phyloP scores from a whole-genome alignment of 2,797 vertebrate genomes.

The Limnodromus scolopaceus region DNA sequence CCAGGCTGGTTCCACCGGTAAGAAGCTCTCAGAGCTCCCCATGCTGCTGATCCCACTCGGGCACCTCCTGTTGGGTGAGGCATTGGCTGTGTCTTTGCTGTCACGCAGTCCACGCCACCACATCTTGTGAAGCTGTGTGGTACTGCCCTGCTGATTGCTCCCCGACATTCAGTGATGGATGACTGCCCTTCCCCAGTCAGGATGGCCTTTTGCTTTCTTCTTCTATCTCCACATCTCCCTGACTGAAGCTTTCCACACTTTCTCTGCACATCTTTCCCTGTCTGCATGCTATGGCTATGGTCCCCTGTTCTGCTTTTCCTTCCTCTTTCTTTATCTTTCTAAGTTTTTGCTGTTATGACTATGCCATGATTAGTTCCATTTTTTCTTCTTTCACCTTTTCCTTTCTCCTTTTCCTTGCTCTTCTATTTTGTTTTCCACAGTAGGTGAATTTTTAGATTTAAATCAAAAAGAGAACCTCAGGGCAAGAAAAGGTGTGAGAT shows the following conservation, averaged over 20 bases:
- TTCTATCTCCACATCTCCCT: background rate
- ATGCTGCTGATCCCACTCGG: background rate
- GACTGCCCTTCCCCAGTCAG: background rate
- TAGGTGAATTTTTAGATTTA: background rate
- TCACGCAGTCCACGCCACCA: background rate
- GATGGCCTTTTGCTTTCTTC: background rate
- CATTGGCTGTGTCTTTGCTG: background rate
- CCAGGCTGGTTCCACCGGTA: background rate
- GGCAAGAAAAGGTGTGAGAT: background rate
- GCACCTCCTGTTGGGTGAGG: background rate
- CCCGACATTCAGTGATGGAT: fast-evolving
- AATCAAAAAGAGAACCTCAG: background rate
- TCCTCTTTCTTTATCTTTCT: background rate
- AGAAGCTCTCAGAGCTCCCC: background rate
- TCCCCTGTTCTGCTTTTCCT: background rate
- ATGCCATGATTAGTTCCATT: fast-evolving
- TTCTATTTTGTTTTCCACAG: background rate
- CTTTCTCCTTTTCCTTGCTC: background rate
- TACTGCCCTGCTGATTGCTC: background rate
- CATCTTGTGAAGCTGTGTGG: background rate
- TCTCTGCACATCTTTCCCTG: background rate
- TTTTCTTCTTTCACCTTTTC: background rate
- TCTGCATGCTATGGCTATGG: background rate
- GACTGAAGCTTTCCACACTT: background rate
- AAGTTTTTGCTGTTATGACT: background rate